Base-by-base conservation (phyloP, 2,888 invertebrate species). In the Mythimna albipuncta region DNA sequence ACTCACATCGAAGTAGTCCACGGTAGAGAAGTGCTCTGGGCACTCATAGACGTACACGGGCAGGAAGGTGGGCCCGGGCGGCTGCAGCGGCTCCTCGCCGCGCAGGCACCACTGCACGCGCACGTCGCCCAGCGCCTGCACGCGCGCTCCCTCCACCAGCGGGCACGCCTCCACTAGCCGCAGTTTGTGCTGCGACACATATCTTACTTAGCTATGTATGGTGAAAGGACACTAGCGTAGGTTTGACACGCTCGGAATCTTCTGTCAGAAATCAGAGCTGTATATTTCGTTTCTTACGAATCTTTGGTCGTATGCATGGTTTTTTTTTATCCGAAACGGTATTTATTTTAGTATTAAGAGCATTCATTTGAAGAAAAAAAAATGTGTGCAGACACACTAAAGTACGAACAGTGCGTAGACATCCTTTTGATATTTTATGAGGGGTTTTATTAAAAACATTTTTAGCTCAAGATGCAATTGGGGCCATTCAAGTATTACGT, bases 11-110 rank as follows among this genome's bases (percentile, higher is more conserved):
- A 97, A 98, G 91, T 98, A 98, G 84, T 98, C 97, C 38, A 98
- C 97, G 0, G 98, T 98, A 35, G 98, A 98, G 93, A 98, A 98
- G 91, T 98, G 97, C 63, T 97, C 97, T 0, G 98, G 98, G 91
- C 98, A 98, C 81, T 98, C 97, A 93, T 98, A 97, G 79, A 98
- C 96, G 88, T 97, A 96, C 72, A 98, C 97, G 11, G 98, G 98
- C 79, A 98, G 95, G 85, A 97, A 97, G 76, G 93, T 94, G 41
- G 95, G 90, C 7, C 97, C 97, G 55, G 97, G 97, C 7, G 97
- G 97, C 21, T 94, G 90, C 13, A 96, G 94, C 2, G 97, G 95
- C 66, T 94, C 93, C 74, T 97, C 97, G 62, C 97, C 97, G 86
- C 97, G 97, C 64, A 97, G 97, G 87, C 97, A 98, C 95, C 98